These are phyloP conservation scores for Drosophila cardini DNA, from an alignment of 1,140 invertebrate species.

Conservation along the genomic window DNA sequence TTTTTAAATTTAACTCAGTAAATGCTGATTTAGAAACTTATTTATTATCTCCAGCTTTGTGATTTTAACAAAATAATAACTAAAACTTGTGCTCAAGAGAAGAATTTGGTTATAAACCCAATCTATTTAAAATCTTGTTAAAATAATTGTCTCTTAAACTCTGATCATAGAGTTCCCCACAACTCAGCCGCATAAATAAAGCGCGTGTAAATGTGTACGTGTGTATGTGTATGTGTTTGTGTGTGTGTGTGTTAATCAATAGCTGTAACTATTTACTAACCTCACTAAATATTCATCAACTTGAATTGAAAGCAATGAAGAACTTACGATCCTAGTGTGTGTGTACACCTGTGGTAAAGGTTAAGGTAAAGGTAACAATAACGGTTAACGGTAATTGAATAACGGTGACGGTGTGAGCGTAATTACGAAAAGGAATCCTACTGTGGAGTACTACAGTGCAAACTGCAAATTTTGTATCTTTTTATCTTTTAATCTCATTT, in stretches of 20 bases:
- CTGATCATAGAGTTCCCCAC: no score
- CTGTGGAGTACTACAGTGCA: neutral
- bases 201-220: neutral
- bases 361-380: conserved; percentile 33
- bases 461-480: conserved; percentile 3
- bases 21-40: no score
- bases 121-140: no score
- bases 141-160: no score
- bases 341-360: conserved; percentile 24
- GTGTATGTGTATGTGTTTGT: conserved; percentile 17
- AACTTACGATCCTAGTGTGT: neutral
- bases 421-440: conserved; percentile 13
- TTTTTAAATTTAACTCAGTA: no score
- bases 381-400: conserved; percentile 30
- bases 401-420: conserved; percentile 43
- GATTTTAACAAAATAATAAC: no score
- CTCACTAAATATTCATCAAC: conserved; percentile 43
- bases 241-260: conserved; percentile 20
- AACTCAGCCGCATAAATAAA: neutral
- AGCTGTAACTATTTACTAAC: conserved; percentile 47
- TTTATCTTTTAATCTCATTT: conserved; percentile 3
- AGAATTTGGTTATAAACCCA: no score
- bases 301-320: conserved; percentile 12
- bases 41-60: no score
- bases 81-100: no score